phyloP scores from a whole-genome alignment of 2,888 invertebrate genomes.

The Pandemis cinnamomeana region DNA sequence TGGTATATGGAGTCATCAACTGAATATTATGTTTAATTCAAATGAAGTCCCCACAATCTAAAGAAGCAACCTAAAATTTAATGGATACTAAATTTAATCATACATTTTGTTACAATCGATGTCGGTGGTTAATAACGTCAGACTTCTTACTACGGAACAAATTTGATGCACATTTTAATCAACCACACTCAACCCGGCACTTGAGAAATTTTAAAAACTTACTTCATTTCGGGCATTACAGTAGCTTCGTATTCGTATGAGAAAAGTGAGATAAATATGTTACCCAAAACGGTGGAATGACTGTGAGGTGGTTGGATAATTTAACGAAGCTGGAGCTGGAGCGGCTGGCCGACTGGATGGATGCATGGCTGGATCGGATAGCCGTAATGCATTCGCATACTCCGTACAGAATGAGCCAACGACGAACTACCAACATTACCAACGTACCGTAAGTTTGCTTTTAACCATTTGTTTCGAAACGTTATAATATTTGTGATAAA shows the following conservation, averaged over 20 bases:
- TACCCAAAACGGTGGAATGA: constrained; percentile 17
- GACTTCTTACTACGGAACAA: constrained; percentile 13
- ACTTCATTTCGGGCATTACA: constrained; percentile 30
- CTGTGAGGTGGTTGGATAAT: constrained; percentile 12
- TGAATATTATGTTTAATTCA: constrained; percentile 8
- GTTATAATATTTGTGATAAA: no score
- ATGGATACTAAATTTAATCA: constrained; percentile 12
- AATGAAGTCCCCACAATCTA: constrained; percentile 27
- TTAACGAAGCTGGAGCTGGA: not conserved
- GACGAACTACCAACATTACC: no score
- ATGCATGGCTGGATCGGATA: not conserved
- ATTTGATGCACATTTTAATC: constrained; percentile 7
- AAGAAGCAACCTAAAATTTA: constrained; percentile 37
- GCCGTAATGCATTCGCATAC: no score
- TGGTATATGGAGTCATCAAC: constrained; percentile 14
- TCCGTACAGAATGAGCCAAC: no score
- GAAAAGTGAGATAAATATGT: constrained; percentile 3
- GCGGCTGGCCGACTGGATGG: constrained; percentile 13
- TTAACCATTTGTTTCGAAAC: no score
- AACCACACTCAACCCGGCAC: not conserved
- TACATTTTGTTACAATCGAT: constrained; percentile 21
- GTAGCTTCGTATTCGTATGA: not conserved
- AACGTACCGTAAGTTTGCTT: no score
- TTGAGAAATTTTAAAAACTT: constrained; percentile 17
- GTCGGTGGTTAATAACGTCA: constrained; percentile 8